Conservation (phyloP, 2,797 vertebrate genomes). For the Gastrophryne carolinensis region DNA sequence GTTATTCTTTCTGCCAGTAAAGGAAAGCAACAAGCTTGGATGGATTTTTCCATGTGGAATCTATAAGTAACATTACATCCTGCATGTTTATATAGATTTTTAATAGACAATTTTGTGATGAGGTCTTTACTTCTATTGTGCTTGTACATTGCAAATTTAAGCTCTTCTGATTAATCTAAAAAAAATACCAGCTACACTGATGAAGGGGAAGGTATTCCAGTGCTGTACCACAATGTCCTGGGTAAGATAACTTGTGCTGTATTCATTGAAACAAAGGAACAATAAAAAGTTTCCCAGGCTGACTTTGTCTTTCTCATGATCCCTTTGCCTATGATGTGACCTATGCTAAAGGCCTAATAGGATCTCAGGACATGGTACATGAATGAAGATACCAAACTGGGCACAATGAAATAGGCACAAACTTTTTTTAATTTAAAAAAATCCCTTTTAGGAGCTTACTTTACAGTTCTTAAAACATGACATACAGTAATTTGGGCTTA, state of each 20-base stretch:
- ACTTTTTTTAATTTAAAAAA: background rate
- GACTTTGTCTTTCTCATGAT: background rate
- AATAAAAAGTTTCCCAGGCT: background rate
- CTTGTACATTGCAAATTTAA: too few species aligned
- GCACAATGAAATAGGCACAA: background rate
- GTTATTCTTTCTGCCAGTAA: too few species aligned
- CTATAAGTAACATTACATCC: too few species aligned
- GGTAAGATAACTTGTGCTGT: background rate
- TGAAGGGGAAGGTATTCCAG: background rate
- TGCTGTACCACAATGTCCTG: background rate
- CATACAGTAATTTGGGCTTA: background rate
- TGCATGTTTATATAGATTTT: too few species aligned
- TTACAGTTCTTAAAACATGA: conserved; percentile 1
- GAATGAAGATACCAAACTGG: background rate
- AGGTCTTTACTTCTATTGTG: too few species aligned
- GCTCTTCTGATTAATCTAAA: too few species aligned
- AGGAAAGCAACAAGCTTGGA: too few species aligned
- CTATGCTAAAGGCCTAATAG: background rate
- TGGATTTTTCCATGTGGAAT: too few species aligned
- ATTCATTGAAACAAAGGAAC: background rate
- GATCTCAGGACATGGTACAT: background rate
- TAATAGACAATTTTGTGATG: too few species aligned
- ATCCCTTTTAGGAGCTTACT: background rate
- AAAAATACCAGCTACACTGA: too few species aligned
- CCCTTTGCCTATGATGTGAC: background rate